phyloP scores from a whole-genome alignment of 2,888 invertebrate genomes.

The Schizaphis graminum region DNA sequence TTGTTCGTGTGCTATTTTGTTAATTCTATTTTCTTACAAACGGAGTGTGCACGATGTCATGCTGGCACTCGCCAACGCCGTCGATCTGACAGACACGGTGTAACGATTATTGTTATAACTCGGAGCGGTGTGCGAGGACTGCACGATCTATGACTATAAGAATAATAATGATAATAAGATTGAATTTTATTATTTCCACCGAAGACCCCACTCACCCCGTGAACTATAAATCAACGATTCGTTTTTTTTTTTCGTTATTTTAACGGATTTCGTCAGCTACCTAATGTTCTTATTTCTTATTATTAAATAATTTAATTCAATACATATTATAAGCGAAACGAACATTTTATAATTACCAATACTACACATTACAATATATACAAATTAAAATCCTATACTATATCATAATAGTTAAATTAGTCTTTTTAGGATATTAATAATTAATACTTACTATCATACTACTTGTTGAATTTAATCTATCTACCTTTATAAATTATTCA shows the following conservation, averaged over 20 bases:
- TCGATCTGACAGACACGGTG: conserved; percentile 60
- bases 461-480: neutral
- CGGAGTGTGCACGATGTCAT: conserved; percentile 56
- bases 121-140: conserved; percentile 59
- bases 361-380: neutral
- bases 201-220: conserved; percentile 8
- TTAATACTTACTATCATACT: neutral
- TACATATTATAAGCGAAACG: neutral
- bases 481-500: neutral
- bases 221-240: neutral
- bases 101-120: conserved; percentile 59
- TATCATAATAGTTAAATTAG: neutral
- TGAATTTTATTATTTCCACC: conserved; percentile 53
- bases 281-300: neutral
- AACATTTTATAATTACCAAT: neutral
- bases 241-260: neutral
- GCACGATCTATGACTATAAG: conserved; percentile 46
- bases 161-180: conserved; percentile 55
- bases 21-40: conserved; percentile 20
- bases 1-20: conserved; percentile 40
- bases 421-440: neutral
- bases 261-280: neutral
- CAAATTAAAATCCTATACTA: neutral
- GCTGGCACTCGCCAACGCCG: conserved; percentile 49
- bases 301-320: neutral